Evolutionary conservation across 2,888 invertebrate genomes (phyloP), one percentile per base, ranked within the genome.

Genomic region (Mystacides longicornis): DNA sequence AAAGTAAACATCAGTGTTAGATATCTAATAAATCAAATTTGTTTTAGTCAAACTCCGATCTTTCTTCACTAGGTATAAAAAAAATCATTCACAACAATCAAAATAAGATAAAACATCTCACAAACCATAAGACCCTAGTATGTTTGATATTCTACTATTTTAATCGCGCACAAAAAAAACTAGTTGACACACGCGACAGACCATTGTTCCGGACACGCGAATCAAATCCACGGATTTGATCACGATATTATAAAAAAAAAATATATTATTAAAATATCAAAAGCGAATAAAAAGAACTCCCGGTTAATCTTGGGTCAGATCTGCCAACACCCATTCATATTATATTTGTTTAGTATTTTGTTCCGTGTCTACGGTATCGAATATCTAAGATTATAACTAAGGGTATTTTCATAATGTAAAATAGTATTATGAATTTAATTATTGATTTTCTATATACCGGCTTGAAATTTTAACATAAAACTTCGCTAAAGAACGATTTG

Each of bases 321-420:
- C 49, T 45, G 14, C 7, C 14, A 19, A 47, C 56, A 53, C 45
- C 49, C 51, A 51, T 54, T 54, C 37, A 37, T 37, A 37, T 37
- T 37, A 3, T 37, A n/a, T n/a, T 37, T 37, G 14, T 37, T 7
- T 37, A n/a, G 14, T 37, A n/a, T 16, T 37, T 14, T 37, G 7
- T n/a, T 3, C 37, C 16, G 14, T 37, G 37, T 5, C 14, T 37
- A 37, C 16, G 3, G 54, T 58, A 58, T 58, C 58, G 42, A 58
- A 58, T 37, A 16, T 37, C 37, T 37, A 14, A 16, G 37, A 37
- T n/a, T 14, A 37, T 16, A 37, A 37, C n/a, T n/a, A 37, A 7
- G 14, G 37, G 37, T 27, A 37, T 37, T 37, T 37, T 37, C 37
- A 37, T 37, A 37, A 4, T 7, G 16, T 7, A 37, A 37, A 37